These are phyloP conservation scores for Gasteruption jaculator DNA, from an alignment of 2,888 invertebrate species.

Conservation along the genomic window DNA sequence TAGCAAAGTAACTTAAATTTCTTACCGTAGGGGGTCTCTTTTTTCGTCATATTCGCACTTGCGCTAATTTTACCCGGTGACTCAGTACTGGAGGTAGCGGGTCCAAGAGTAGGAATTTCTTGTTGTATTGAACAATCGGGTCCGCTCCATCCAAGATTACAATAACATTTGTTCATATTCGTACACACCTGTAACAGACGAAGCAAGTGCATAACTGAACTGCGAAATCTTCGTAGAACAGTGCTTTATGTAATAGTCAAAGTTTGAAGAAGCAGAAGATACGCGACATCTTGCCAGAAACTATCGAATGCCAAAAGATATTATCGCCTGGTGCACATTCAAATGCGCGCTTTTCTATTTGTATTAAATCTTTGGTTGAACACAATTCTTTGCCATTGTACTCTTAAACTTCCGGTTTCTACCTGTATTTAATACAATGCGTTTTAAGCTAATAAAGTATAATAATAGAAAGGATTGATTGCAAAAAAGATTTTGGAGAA, in stretches of 20 bases:
- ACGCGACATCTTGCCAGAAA: too few species aligned
- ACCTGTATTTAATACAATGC: too few species aligned
- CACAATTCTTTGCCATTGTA: too few species aligned
- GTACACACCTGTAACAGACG: conserved; percentile 73
- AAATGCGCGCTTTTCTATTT: too few species aligned
- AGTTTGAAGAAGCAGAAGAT: conserved; percentile 2
- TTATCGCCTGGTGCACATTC: too few species aligned
- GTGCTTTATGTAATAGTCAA: background rate
- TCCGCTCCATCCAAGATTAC: conserved; percentile 83
- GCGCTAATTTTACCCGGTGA: conserved; percentile 54
- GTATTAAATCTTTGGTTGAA: too few species aligned
- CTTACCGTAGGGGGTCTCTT: conserved; percentile 93
- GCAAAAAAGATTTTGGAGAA: too few species aligned
- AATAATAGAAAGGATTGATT: too few species aligned
- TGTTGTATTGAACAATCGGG: conserved; percentile 80
- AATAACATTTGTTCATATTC: conserved; percentile 88
- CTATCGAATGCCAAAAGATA: too few species aligned
- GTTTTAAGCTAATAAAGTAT: too few species aligned
- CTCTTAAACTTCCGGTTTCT: too few species aligned
- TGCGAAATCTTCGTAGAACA: background rate
- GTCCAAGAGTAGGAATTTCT: conserved; percentile 60
- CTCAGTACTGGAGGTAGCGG: conserved; percentile 59
- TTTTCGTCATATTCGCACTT: conserved; percentile 71
- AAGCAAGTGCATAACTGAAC: background rate
- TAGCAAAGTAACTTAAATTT: too few species aligned